Base-by-base conservation (phyloP, 2,797 vertebrate genomes). In the Notamacropus eugenii region DNA sequence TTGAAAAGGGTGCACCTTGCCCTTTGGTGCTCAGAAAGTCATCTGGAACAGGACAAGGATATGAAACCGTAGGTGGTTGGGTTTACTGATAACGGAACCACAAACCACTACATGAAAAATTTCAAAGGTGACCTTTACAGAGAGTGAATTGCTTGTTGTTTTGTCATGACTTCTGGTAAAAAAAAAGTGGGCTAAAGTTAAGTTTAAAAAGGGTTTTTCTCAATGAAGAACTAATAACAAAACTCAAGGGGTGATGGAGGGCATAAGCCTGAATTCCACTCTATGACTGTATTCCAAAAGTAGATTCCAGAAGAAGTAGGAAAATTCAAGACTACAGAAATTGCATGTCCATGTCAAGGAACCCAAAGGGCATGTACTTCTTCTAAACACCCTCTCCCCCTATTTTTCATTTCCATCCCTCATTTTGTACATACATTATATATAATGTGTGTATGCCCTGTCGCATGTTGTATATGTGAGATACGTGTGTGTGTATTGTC, bases 151-250 rank as follows among this genome's bases (percentile, higher is more conserved):
- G 93, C 34, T 29, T 91, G 91, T 93, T 93, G 34, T 91, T 0
- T 93, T 96, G 54, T 91, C 94, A 91, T 91, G 92, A 95, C 90
- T 98, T 98, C 97, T 98, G 97, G 96, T 98, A 97, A 98, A 97
- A 74, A 74, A 62, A 93, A 95, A 90, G 92, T 96, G 55, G 91
- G 93, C 95, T 62, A 93, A 96, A 97, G 93, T 46, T 74, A 98
- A 97, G 98, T 94, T 12, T 74, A 87, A 46, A 94, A 97, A 98
- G 59, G 56, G 93, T 92, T 98, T 97, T 96, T 97, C 98, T 93
- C 87, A 50, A 97, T 97, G 55, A 98, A 96, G 92, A 93, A 97
- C 46, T 82, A 82, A 97, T 98, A 98, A 95, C 67, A 97, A 98
- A 98, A 96, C 87, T 97, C 92, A 59, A 93, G 94, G 28, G 97